Conservation (phyloP, 2,113 vertebrate genomes). For the Nycticryphes semicollaris region DNA sequence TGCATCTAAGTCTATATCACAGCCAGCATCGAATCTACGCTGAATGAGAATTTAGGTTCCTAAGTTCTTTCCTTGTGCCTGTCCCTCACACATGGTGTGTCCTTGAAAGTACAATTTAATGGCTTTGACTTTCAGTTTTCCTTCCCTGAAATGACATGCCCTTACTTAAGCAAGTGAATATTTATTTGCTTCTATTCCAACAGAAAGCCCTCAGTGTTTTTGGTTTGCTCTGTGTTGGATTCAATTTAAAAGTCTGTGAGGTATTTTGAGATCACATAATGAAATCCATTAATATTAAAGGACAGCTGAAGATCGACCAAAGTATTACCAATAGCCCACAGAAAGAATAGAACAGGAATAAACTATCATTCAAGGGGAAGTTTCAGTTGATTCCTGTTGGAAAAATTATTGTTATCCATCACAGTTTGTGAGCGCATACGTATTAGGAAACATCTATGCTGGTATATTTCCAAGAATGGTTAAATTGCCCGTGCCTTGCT, state of each 20-base stretch:
- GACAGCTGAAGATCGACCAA: background rate
- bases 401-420: background rate
- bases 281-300: background rate
- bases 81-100: background rate
- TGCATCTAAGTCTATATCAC: background rate
- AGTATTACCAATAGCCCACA: background rate
- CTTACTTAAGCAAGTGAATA: background rate
- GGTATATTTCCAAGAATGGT: background rate
- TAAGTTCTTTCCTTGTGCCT: background rate
- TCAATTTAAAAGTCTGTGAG: background rate
- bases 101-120: background rate
- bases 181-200: background rate
- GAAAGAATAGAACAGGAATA: background rate
- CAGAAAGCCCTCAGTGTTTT: background rate
- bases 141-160: background rate
- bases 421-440: background rate
- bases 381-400: background rate
- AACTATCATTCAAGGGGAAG: background rate
- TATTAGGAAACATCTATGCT: background rate
- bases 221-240: background rate
- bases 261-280: background rate
- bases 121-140: background rate
- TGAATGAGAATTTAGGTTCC: background rate
- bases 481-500: background rate
- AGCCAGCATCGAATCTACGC: background rate